These are phyloP conservation scores for Mesoligia furuncula DNA, from an alignment of 2,888 invertebrate genomes.

Conservation along the genomic window DNA sequence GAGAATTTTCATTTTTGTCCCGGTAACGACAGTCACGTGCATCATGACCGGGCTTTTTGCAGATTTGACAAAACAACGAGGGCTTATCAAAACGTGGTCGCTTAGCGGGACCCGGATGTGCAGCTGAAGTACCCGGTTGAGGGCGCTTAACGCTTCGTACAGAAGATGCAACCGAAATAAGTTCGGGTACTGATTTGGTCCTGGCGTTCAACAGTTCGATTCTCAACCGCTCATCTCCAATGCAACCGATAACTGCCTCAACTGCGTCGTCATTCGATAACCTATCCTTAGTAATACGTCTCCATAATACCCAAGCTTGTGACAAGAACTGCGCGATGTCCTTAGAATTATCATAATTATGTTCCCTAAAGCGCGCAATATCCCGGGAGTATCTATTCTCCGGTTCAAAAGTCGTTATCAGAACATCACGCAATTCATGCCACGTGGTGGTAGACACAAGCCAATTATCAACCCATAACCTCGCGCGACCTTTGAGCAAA, in stretches of 20 bases:
- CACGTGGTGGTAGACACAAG: constrained; percentile 36
- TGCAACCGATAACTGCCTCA: constrained; percentile 34
- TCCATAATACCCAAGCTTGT: too few relatives aligned
- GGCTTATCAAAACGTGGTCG: not conserved
- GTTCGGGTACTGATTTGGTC: too few relatives aligned
- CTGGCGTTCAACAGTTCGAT: too few relatives aligned
- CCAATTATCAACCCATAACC: too few relatives aligned
- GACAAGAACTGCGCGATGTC: too few relatives aligned
- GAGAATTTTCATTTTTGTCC: constrained; percentile 1
- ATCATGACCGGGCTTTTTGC: constrained; percentile 8
- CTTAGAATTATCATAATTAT: too few relatives aligned
- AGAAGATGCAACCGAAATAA: constrained; percentile 38
- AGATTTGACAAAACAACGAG: constrained; percentile 8
- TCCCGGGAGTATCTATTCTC: too few relatives aligned
- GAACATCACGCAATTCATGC: constrained; percentile 39
- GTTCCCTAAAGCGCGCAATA: too few relatives aligned
- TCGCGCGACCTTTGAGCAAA: too few relatives aligned
- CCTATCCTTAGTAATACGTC: too few relatives aligned
- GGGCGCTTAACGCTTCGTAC: constrained; percentile 7
- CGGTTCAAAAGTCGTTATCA: constrained; percentile 44
- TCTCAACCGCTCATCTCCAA: too few relatives aligned
- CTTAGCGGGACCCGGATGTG: not conserved
- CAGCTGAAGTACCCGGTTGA: not conserved
- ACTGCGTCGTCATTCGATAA: too few relatives aligned
- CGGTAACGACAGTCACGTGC: constrained; percentile 15